Evolutionary conservation across 2,797 vertebrate genomes (phyloP).

Genomic region (Anabas testudineus): DNA sequence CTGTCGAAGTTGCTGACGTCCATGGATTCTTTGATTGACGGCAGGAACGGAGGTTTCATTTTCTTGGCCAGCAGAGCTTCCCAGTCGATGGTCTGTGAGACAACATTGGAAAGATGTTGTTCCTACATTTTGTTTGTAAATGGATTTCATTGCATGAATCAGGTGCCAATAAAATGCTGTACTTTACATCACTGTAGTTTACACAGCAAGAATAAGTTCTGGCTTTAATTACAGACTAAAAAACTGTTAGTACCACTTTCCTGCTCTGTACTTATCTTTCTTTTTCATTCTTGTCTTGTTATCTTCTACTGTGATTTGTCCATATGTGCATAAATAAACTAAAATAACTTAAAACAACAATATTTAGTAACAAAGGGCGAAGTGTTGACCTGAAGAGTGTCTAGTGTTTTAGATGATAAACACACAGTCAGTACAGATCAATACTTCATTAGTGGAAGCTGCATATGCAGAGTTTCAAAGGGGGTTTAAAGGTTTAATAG

Average conservation of each 20-base stretch:
- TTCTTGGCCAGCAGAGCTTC: conserved; percentile 86
- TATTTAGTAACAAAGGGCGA: neutral
- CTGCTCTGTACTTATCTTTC: too few species aligned
- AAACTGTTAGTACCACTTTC: too few species aligned
- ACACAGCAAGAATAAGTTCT: too few species aligned
- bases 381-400: neutral
- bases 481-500: neutral
- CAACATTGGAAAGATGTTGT: neutral
- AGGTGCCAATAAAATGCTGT: too few species aligned
- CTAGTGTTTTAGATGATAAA: neutral
- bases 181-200: too few species aligned
- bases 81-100: conserved; percentile 87
- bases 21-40: conserved; percentile 79
- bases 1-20: conserved; percentile 93
- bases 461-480: neutral
- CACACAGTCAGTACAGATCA: neutral
- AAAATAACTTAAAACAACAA: neutral
- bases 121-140: too few species aligned
- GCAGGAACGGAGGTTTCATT: conserved; percentile 88
- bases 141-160: neutral
- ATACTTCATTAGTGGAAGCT: neutral
- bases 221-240: too few species aligned
- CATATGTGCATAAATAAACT: neutral
- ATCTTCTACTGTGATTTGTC: too few species aligned
- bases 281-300: too few species aligned